Evolutionary conservation across 2,888 invertebrate species (phyloP).

Genomic region (Leucophenga maculata): DNA sequence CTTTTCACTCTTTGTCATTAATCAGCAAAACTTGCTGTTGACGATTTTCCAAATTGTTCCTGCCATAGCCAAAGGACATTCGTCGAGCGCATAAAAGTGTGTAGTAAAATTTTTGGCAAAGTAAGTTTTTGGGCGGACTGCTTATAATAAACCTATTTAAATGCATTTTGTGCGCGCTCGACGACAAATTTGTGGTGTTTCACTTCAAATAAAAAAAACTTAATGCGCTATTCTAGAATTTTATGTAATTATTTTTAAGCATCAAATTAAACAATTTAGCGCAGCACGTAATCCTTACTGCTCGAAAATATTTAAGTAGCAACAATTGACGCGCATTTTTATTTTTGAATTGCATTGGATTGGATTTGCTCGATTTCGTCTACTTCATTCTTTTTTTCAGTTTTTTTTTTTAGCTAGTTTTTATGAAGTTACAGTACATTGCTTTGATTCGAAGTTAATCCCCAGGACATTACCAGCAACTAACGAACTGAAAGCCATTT

Average conservation of each 20-base stretch:
- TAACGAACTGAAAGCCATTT: slow-evolving; percentile 66
- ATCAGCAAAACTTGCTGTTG: too few species aligned
- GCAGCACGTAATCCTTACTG: not conserved
- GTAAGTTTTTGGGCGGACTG: too few species aligned
- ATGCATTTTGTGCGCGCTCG: slow-evolving; percentile 55
- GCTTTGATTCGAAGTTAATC: slow-evolving; percentile 70
- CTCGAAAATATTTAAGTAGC: not conserved
- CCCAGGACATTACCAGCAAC: slow-evolving; percentile 56
- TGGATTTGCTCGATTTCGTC: slow-evolving; percentile 21
- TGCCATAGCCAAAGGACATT: too few species aligned
- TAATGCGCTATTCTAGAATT: not conserved
- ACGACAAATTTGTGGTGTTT: too few species aligned
- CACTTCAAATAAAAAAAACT: slow-evolving; percentile 42
- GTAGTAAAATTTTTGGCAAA: too few species aligned
- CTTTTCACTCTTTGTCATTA: too few species aligned
- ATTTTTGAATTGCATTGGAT: slow-evolving; percentile 51
- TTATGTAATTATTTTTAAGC: slow-evolving; percentile 22
- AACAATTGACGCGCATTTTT: slow-evolving; percentile 40
- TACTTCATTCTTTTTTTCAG: not conserved
- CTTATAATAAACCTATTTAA: slow-evolving; percentile 55
- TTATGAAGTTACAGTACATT: slow-evolving; percentile 63
- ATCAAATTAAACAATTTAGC: slow-evolving; percentile 9
- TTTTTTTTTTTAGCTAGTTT: slow-evolving; percentile 37
- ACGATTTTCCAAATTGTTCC: too few species aligned
- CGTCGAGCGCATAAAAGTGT: too few species aligned